Evolutionary conservation across 2,797 vertebrate species (phyloP), one percentile per base, ranked within the genome.

Genomic region (Psittacula derbiana): DNA sequence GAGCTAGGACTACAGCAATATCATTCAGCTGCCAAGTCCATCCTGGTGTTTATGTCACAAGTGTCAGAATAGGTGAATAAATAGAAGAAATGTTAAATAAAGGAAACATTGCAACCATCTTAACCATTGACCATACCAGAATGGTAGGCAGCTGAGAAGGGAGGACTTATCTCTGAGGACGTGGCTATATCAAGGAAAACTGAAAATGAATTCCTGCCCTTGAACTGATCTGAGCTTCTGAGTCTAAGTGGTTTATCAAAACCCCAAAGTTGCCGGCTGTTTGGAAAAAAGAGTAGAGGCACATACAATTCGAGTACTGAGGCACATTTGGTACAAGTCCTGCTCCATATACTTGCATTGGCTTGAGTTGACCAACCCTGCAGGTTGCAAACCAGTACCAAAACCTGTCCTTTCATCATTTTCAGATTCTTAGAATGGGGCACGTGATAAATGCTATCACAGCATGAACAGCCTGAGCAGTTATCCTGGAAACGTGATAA

Each of bases 251-350:
- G 5, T 41, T 76, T 58, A 25, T 23, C 2, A 13, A 52, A 55
- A 52, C 23, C 8, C 2, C 1, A 3, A 60, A 31, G 2, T 19
- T 55, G 5, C 3, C 4, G 30, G 15, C 18, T 79, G 19, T 60
- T 53, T 33, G 8, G 10, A 27, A 46, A 66, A 50, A 41, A 61
- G 4, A 7, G 2, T 14, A 75, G 14, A 4, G 4, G 2, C 14
- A 36, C 23, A 66, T 16, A 4, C 27, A 64, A 0, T 41, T 47
- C 40, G 20, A 30, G 3, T 0, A 1, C 7, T 27, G n/a, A 53
- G 18, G 5, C 11, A 46, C 12, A 28, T 62, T 55, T 66, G 16
- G 33, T 70, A 7, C 3, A n/a, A 43, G 5, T 71, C 27, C 28
- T 67, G 4, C 5, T 65, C 20, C 36, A 78, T 74, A 16, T 49